These are phyloP conservation scores for Andricus grossulariae DNA, from an alignment of 1,140 invertebrate genomes.

Conservation along the genomic window DNA sequence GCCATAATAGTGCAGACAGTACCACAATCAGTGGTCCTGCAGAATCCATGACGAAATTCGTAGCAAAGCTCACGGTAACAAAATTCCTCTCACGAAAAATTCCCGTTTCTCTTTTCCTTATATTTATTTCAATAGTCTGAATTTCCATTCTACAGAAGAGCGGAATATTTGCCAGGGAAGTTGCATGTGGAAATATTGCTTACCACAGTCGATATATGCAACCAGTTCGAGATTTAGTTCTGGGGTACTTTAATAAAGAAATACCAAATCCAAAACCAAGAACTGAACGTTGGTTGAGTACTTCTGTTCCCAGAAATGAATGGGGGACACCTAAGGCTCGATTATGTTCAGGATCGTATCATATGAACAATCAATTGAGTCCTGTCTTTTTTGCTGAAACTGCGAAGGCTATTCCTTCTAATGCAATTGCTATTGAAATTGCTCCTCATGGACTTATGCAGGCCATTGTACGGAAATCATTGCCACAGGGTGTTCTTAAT, in stretches of 20 bases:
- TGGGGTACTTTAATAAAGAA: conserved; percentile 82
- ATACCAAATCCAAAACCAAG: conserved; percentile 79
- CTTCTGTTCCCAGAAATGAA: conserved; percentile 83
- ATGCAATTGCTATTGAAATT: no score
- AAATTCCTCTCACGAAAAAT: neutral
- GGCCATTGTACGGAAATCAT: no score
- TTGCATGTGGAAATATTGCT: conserved; percentile 88
- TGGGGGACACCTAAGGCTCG: conserved; percentile 83
- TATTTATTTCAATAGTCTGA: neutral
- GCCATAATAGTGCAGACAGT: conserved; percentile 90
- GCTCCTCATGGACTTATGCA: no score
- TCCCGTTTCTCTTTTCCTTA: neutral
- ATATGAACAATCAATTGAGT: no score
- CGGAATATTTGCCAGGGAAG: conserved; percentile 87
- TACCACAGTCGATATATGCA: conserved; percentile 84
- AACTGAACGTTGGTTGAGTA: conserved; percentile 86
- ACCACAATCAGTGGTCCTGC: conserved; percentile 91
- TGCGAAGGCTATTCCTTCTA: no score
- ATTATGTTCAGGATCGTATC: conserved; percentile 77
- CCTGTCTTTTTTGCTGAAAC: no score
- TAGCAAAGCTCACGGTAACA: conserved; percentile 79
- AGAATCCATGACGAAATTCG: conserved; percentile 82
- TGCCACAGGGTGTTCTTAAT: no score
- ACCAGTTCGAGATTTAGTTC: conserved; percentile 78
- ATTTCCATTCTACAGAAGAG: conserved; percentile 62